phyloP scores from a whole-genome alignment of 1,140 invertebrate genomes.

The Venustaconcha ellipsiformis region DNA sequence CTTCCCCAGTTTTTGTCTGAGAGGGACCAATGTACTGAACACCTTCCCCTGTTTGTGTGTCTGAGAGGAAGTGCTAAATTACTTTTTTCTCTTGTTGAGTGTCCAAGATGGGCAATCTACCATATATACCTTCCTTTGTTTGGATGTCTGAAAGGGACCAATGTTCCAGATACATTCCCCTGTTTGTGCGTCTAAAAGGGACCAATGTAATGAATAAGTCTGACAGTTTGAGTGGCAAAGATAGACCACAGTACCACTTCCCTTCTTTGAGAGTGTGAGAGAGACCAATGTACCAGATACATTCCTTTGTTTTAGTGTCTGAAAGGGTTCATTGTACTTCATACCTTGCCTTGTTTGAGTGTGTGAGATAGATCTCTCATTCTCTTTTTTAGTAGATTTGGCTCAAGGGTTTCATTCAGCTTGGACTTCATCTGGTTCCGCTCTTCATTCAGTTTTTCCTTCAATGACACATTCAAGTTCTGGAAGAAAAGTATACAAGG shows the following conservation, averaged over 20 bases:
- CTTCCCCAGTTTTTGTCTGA: no score
- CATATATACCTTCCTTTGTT: constrained; percentile 49
- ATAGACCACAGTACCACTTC: no score
- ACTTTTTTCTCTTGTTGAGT: no score
- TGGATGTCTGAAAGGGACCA: constrained; percentile 53
- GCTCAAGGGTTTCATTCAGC: constrained; percentile 46
- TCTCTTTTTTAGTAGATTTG: constrained; percentile 52
- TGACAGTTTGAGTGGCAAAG: no score
- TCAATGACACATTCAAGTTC: constrained; percentile 50
- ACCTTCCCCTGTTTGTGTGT: no score
- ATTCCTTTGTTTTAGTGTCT: constrained; percentile 54
- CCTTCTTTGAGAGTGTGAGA: no score
- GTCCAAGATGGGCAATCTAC: no score
- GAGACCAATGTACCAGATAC: constrained; percentile 14
- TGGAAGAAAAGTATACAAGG: constrained; percentile 26
- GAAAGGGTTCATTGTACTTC: constrained; percentile 30
- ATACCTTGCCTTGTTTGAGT: constrained; percentile 55
- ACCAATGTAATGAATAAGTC: no score
- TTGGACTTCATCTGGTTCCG: constrained; percentile 36
- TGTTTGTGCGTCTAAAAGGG: no score
- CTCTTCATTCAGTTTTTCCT: constrained; percentile 51
- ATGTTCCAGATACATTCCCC: no score
- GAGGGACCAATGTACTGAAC: no score
- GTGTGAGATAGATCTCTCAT: constrained; percentile 55
- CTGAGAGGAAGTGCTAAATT: no score